Evolutionary conservation across 2,797 vertebrate species (phyloP).

Genomic region (Coregonus ussuriensis): DNA sequence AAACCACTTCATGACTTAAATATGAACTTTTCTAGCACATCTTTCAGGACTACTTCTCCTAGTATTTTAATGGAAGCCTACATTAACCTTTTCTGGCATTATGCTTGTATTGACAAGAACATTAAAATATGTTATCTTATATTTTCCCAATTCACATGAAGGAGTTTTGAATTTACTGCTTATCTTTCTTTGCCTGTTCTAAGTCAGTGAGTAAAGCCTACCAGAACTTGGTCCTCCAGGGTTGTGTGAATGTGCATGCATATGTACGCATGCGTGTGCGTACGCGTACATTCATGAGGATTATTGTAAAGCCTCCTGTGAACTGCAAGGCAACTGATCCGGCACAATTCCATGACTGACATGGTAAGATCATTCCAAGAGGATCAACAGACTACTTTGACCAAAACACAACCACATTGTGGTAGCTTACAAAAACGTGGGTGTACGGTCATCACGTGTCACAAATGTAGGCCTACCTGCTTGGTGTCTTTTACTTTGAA

Average conservation of each 20-base stretch:
- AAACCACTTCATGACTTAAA: slow-evolving; percentile 32
- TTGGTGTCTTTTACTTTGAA: background rate
- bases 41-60: background rate
- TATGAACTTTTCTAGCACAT: slow-evolving; percentile 23
- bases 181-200: too few relatives aligned
- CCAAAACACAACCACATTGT: background rate
- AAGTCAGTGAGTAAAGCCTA: too few relatives aligned
- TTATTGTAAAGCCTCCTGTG: background rate
- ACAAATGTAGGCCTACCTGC: too few relatives aligned
- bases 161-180: too few relatives aligned
- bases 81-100: background rate
- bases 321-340: background rate
- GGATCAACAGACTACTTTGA: background rate
- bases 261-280: too few relatives aligned
- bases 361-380: background rate
- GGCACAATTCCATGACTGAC: background rate
- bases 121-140: too few relatives aligned
- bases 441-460: background rate
- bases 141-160: too few relatives aligned
- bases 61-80: slow-evolving; percentile 27
- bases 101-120: background rate
- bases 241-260: too few relatives aligned
- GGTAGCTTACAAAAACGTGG: background rate
- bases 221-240: too few relatives aligned
- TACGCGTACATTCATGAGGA: background rate